Base-by-base conservation (phyloP, 2,888 invertebrate genomes). In the Phorcus lineatus region DNA sequence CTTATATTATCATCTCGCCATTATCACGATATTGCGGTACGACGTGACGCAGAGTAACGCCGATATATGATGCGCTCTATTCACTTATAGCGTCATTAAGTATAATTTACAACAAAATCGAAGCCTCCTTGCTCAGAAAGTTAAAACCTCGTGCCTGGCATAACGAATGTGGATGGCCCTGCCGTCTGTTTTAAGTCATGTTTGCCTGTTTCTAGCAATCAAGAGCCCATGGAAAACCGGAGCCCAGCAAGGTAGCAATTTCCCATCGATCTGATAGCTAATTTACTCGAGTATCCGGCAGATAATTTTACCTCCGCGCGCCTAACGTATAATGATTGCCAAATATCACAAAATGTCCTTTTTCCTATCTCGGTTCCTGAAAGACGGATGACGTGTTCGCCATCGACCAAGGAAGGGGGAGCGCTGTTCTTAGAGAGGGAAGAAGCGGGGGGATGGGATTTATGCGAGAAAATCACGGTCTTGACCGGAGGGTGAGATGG, bases 201-300 rank as follows among this genome's bases (percentile, higher is more conserved):
- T 74, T 55, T 70, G 28, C 17, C 53, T 55, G 74, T n/a, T 53
- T 31, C 22, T 40, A 55, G 74, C 74, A 79, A 79, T 79, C 79
- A 74, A 57, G 62, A 62, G 19, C 24, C 77, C 31, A 70, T 70
- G 40, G 76, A 76, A 55, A 31, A 28, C n/a, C 11, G 36, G 19
- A 36, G 74, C 53, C 36, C 36, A 55, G 52, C 76, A 87, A 88
- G 86, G 85, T 86, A 85, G 86, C 82, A 88, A 88, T 88, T 88
- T 88, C 78, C 79, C 83, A 88, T 88, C 83, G 88, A 88, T 86
- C 84, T 53, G 62, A 66, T 78, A 81, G 83, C 82, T 86, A 83
- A 86, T 85, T 86, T 84, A 76, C 80, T 82, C 82, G 83, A 78
- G 81, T 84, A 86, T 82, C 80, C 82, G 79, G 80, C 67, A 75